Evolutionary conservation across 2,113 vertebrate genomes (phyloP), one percentile per base, ranked within the genome.

Genomic region (Pterophyllum scalare): DNA sequence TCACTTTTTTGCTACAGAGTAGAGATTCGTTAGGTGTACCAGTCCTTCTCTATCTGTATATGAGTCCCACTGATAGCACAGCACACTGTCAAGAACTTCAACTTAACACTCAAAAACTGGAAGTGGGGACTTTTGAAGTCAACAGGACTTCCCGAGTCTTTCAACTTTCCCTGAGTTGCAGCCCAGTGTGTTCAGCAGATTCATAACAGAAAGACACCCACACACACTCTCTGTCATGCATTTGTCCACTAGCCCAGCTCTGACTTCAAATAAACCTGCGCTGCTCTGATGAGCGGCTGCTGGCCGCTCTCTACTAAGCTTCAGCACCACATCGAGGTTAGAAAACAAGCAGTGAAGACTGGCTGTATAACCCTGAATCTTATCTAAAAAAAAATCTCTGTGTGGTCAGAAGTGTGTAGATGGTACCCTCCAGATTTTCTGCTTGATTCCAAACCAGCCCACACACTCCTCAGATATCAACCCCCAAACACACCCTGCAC

Each of bases 111-210:
- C 15, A 65, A n/a, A 26, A 24, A 46, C 10, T 59, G 57, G 38
- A 77, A 31, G 19, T 5, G 40, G 46, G 49, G 56, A 64, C 82
- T 59, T 79, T 49, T 84, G 38, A 79, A 75, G 57, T 61, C 74
- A 57, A 46, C 9, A 4, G 64, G 59, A 60, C 26, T 56, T 14
- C 77, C 22, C 10, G 2, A 7, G 28, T 60, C 82, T 74, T 77
- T 83, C 1, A 74, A 65, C 24, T 80, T 57, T 56, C 56, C 49
- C 31, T 6, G 49, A 70, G 52, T 46, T n/a, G 22, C 19, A n/a
- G 58, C 19, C 67, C 26, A 33, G 67, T 72, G 67, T 72, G 67
- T n/a, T 28, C 6, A 1, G 6, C 57, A 43, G 75, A 79, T 64
- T 82, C 62, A 33, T 49, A 59, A 54, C 26, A 54, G 67, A 77